Evolutionary conservation across 2,797 vertebrate species (phyloP), one percentile per base, ranked within the genome.

Genomic region (Limnodromus scolopaceus): DNA sequence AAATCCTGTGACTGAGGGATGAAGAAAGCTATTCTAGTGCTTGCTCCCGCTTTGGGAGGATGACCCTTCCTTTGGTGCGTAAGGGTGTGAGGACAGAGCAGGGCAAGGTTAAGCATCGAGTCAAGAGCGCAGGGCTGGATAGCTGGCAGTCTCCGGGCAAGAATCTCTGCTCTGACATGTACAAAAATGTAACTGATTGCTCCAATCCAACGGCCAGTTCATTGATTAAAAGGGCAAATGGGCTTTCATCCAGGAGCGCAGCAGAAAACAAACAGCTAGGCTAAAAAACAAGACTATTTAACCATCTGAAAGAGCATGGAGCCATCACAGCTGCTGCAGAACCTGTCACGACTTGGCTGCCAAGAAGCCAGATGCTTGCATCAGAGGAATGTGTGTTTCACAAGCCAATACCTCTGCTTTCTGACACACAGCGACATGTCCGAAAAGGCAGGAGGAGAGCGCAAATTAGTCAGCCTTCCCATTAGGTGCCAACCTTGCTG

Each of bases 261-360:
- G 87, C 61, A 89, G 93, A 74, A 93, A 96, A 91, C 95, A 96
- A 96, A 77, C 84, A 95, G 90, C 49, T 19, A 88, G 82, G 69
- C 82, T 92, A 91, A 95, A 96, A 96, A 94, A 27, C 70, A 95
- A 81, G 90, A 90, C 96, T 96, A 75, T 96, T 97, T 97, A 98
- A 93, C 96, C 93, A 97, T 97, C 96, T 97, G 93, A 95, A 95
- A 96, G 92, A 77, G 87, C 84, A 70, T 49, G 68, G 86, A 96
- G 87, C 93, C 93, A 92, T 94, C 92, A 94, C 97, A 97, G 97
- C 97, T 98, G 97, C 93, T 32, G 38, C 88, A 91, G 93, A 97
- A 97, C 93, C 94, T 97, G 97, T 97, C 95, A 96, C 17, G 34
- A 96, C 97, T 92, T 92, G 91, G 96, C 97, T 97, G 97, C 96